Base-by-base conservation (phyloP, 2,888 invertebrate species). In the Patella ulyssiponensis region DNA sequence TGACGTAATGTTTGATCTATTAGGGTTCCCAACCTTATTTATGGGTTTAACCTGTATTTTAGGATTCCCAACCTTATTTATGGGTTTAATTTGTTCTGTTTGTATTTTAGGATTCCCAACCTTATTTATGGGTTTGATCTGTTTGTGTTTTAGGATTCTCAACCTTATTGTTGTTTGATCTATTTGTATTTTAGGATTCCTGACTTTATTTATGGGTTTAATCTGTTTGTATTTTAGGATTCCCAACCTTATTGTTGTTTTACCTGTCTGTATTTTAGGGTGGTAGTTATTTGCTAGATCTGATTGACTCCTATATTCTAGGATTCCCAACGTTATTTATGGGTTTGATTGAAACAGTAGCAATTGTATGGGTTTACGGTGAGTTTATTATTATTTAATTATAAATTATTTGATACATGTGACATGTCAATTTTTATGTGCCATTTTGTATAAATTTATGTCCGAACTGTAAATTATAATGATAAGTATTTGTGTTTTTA, bases 311-410 rank as follows among this genome's bases (percentile, higher is more conserved):
- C 74, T 85, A 85, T 69, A 82, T 84, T 14, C 80, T 86, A 9
- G 85, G 87, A 27, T 86, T 85, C 74, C 86, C 87, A 5, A 77
- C 86, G 74, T 79, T 87, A 14, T 69, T 85, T 51, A 80, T 86
- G 69, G 86, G 84, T 12, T 76, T 88, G 33, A 75, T 84, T 23
- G 87, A 88, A 71, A 79, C 83, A 51, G 70, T 86, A 33, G 86
- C 80, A 74, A 80, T 88, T 56, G 82, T 81, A 33, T 81, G 81
- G 71, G 64, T 87, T 17, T 88, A 88, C 70, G 87, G 87, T 87
- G 73, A 83, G 84, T 69, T n/a, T 5, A 44, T 44, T 44, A 44
- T 44, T 44, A 7, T 1, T 44, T 33, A 3, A 27, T 27, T 27
- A 27, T 27, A 27, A 27, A 27, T 27, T 27, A 27, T 27, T 1